Conservation (phyloP, 1,140 invertebrate species). For the Plutomurus gul region DNA sequence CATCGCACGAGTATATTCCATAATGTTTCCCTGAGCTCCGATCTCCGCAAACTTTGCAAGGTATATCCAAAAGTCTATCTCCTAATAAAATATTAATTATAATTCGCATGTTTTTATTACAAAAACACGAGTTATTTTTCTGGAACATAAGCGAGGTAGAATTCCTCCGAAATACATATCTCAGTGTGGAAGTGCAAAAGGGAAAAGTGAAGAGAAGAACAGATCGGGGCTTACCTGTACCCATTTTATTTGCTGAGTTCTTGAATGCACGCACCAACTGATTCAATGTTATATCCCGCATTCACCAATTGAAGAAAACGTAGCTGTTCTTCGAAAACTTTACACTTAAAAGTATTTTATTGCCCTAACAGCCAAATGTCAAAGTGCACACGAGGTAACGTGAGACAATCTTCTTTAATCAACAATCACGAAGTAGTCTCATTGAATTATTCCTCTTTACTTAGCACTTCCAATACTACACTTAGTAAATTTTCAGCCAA, state of each 20-base stretch:
- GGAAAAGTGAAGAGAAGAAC: neutral
- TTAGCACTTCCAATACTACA: no score
- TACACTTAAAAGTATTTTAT: no score
- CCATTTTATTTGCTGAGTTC: slow-evolving; percentile 17
- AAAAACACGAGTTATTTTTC: neutral
- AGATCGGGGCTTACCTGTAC: no score
- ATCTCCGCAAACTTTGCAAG: slow-evolving; percentile 95
- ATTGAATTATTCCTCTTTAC: no score
- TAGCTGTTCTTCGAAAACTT: neutral
- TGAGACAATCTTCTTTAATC: no score
- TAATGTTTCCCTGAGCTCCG: slow-evolving; percentile 96
- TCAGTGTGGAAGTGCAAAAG: neutral
- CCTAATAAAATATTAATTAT: slow-evolving; percentile 63
- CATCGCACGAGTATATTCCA: slow-evolving; percentile 95
- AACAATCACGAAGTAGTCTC: no score
- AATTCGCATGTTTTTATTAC: neutral
- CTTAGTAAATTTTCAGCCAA: no score
- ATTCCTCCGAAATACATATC: no score
- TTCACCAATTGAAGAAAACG: neutral
- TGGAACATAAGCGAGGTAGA: neutral
- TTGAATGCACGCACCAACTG: slow-evolving; percentile 7
- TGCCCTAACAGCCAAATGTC: no score
- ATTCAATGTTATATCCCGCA: slow-evolving; percentile 14
- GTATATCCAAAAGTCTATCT: slow-evolving; percentile 90
- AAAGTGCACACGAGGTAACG: no score